Conservation (phyloP, 2,888 invertebrate genomes). For the Drosophila parthenogenetica region DNA sequence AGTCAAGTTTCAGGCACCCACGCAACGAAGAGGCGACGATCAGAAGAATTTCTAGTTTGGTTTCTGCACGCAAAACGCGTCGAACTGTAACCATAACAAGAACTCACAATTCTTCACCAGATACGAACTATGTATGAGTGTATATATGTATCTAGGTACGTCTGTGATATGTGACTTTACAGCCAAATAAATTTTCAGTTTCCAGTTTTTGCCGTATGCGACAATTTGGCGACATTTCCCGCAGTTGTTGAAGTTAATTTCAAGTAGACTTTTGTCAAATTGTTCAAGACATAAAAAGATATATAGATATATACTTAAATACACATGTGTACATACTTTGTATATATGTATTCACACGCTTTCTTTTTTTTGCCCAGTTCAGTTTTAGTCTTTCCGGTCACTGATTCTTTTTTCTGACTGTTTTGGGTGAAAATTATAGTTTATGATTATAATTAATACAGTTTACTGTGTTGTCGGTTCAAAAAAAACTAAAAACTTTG, state of each 20-base stretch:
- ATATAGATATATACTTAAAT: neutral
- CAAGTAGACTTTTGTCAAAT: slow-evolving; percentile 9
- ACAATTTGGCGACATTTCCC: slow-evolving; percentile 17
- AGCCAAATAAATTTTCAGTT: slow-evolving; percentile 26
- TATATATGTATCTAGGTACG: neutral
- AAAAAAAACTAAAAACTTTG: slow-evolving; percentile 24
- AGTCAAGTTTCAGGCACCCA: slow-evolving; percentile 40
- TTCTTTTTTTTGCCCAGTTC: slow-evolving; percentile 52
- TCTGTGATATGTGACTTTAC: slow-evolving; percentile 48
- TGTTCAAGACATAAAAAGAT: slow-evolving; percentile 13
- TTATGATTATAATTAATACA: slow-evolving; percentile 74
- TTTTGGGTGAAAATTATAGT: slow-evolving; percentile 73
- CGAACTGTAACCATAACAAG: slow-evolving; percentile 53
- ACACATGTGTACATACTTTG: neutral
- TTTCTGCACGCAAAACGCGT: slow-evolving; percentile 41
- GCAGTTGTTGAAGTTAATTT: neutral
- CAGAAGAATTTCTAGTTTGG: slow-evolving; percentile 1
- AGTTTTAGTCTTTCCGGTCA: slow-evolving; percentile 65
- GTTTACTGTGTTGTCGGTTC: slow-evolving; percentile 59
- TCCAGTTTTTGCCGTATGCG: neutral
- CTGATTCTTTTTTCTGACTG: slow-evolving; percentile 61
- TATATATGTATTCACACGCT: slow-evolving; percentile 39
- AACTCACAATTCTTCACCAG: slow-evolving; percentile 4
- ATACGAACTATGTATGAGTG: neutral
- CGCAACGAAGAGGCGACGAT: slow-evolving; percentile 13